These are phyloP conservation scores for Apaloderma vittatum DNA, from an alignment of 2,113 vertebrate genomes.

Conservation along the genomic window DNA sequence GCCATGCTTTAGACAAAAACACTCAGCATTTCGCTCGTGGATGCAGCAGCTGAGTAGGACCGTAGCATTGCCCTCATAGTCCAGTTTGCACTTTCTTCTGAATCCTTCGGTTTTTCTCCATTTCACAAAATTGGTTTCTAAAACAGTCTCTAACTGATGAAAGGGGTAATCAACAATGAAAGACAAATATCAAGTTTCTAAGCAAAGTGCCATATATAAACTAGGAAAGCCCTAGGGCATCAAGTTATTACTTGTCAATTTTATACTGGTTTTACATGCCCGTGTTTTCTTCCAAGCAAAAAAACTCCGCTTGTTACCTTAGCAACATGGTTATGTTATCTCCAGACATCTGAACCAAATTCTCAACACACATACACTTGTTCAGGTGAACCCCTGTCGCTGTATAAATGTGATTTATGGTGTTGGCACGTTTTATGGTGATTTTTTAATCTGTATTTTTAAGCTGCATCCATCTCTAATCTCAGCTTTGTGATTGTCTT, in stretches of 20 bases:
- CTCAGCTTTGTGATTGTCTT: not conserved
- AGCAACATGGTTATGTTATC: slow-evolving; percentile 27
- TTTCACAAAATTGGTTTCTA: not conserved
- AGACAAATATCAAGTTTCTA: not conserved
- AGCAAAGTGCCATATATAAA: not conserved
- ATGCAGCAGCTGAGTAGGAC: not conserved
- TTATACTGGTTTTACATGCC: slow-evolving; percentile 17
- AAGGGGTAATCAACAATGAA: slow-evolving; percentile 9
- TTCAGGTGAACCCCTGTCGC: not conserved
- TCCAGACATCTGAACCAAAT: not conserved
- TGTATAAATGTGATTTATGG: not conserved
- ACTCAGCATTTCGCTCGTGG: fast-evolving
- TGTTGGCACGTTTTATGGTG: not conserved
- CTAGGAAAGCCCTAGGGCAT: not conserved
- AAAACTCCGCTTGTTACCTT: slow-evolving; percentile 24
- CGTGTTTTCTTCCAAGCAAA: slow-evolving; percentile 6
- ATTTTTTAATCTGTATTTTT: not conserved
- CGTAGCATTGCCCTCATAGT: not conserved
- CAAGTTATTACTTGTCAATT: not conserved
- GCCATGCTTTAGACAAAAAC: not conserved
- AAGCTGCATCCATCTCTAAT: not conserved
- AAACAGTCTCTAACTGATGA: not conserved
- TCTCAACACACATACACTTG: not conserved
- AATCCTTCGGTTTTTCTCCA: not conserved
- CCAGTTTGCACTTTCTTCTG: not conserved